phyloP scores from a whole-genome alignment of 2,113 vertebrate species.

The Grammatotria lemairii region DNA sequence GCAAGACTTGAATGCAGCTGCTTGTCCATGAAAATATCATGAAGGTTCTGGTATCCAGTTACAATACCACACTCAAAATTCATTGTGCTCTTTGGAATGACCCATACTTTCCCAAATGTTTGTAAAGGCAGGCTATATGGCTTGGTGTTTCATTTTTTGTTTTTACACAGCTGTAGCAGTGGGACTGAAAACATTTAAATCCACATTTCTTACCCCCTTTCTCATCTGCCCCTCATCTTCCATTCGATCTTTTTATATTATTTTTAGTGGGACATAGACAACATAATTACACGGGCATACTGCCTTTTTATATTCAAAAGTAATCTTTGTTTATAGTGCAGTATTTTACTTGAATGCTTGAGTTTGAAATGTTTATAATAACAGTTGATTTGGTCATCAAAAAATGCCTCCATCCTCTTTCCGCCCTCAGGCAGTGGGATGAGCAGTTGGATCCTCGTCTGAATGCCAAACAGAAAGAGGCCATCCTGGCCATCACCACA shows the following conservation, averaged over 20 bases:
- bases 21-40: not conserved
- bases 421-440: constrained; percentile 87
- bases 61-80: not conserved
- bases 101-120: not conserved
- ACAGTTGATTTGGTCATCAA: not conserved
- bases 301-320: not conserved
- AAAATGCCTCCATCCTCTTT: not conserved
- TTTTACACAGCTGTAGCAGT: not conserved
- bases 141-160: not conserved
- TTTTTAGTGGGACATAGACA: not conserved
- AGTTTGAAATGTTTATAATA: not conserved
- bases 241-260: not conserved
- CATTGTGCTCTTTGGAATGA: not conserved
- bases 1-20: not conserved
- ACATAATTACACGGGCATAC: not conserved
- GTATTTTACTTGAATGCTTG: not conserved
- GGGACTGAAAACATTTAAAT: not conserved
- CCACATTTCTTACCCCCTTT: not conserved
- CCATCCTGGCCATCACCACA: constrained; percentile 95
- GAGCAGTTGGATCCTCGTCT: constrained; percentile 97
- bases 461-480: constrained; percentile 98
- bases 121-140: not conserved
- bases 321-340: not conserved
- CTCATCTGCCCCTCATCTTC: not conserved
- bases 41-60: not conserved